phyloP scores from a whole-genome alignment of 2,113 vertebrate genomes.

The Rissa tridactyla region DNA sequence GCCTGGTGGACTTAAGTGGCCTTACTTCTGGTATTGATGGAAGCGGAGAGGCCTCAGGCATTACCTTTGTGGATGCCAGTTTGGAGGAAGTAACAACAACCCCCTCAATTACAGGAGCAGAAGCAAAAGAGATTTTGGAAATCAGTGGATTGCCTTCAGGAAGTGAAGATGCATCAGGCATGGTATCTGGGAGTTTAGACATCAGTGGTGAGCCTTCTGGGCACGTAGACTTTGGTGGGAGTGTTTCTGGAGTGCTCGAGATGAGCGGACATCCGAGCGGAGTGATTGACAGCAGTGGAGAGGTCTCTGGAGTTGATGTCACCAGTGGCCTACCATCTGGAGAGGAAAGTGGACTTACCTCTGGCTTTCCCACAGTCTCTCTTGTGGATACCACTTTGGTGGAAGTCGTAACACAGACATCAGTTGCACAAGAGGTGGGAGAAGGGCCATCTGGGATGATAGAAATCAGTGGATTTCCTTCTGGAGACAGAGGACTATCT shows the following conservation, averaged over 20 bases:
- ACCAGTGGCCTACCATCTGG: conserved; percentile 70
- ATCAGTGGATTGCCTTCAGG: conserved; percentile 80
- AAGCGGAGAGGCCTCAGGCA: conserved; percentile 62
- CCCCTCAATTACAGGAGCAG: conserved; percentile 60
- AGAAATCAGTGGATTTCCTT: conserved; percentile 76
- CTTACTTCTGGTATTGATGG: conserved; percentile 53
- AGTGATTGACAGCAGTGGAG: conserved; percentile 69
- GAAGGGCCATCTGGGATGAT: conserved; percentile 78
- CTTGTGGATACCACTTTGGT: conserved; percentile 78
- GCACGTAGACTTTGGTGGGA: conserved; percentile 66
- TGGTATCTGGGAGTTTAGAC: conserved; percentile 63
- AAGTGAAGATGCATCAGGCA: conserved; percentile 69
- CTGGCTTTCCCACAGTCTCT: conserved; percentile 74
- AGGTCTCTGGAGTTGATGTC: conserved; percentile 69
- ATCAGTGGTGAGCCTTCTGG: conserved; percentile 73
- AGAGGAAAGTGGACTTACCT: conserved; percentile 75
- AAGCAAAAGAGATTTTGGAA: conserved; percentile 77
- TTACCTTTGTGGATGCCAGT: conserved; percentile 75
- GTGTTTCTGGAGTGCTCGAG: conserved; percentile 72
- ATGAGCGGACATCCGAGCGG: conserved; percentile 73
- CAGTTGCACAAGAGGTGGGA: conserved; percentile 79
- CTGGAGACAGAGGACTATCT: conserved; percentile 64
- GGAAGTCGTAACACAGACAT: conserved; percentile 71
- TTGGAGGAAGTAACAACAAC: conserved; percentile 72
- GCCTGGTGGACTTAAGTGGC: conserved; percentile 53